Evolutionary conservation across 1,140 invertebrate species (phyloP).

Genomic region (Microplitis demolitor): DNA sequence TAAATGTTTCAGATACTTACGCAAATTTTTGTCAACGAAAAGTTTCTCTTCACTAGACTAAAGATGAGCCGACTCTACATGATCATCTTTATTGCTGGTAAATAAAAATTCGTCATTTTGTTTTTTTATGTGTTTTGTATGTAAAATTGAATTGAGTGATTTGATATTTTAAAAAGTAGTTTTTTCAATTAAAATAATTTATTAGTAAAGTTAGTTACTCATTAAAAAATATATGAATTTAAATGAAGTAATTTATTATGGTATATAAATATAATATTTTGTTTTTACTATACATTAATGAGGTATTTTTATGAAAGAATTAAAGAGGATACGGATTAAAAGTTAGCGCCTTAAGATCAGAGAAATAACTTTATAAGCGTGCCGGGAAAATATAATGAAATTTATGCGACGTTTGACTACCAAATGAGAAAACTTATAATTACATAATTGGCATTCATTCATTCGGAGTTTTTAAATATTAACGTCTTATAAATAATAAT

Average conservation of each 20-base stretch:
- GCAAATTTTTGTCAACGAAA: not conserved
- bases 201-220: not conserved
- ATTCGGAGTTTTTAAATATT: conserved; percentile 22
- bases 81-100: conserved; percentile 38
- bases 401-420: conserved; percentile 24
- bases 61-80: conserved; percentile 35
- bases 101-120: not conserved
- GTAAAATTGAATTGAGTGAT: no score
- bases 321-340: conserved; percentile 2
- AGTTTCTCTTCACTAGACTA: not conserved
- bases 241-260: no score
- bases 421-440: conserved; percentile 40
- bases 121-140: not conserved
- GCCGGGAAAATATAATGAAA: conserved; percentile 25
- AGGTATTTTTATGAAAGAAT: not conserved
- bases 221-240: not conserved
- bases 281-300: not conserved
- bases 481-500: conserved; percentile 40
- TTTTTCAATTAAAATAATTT: no score
- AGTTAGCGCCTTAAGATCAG: conserved; percentile 1
- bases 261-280: conserved; percentile 4
- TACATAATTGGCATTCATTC: conserved; percentile 46
- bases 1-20: not conserved
- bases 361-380: not conserved
- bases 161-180: no score